Evolutionary conservation across 2,888 invertebrate species (phyloP).

Genomic region (Eudemis profundana): DNA sequence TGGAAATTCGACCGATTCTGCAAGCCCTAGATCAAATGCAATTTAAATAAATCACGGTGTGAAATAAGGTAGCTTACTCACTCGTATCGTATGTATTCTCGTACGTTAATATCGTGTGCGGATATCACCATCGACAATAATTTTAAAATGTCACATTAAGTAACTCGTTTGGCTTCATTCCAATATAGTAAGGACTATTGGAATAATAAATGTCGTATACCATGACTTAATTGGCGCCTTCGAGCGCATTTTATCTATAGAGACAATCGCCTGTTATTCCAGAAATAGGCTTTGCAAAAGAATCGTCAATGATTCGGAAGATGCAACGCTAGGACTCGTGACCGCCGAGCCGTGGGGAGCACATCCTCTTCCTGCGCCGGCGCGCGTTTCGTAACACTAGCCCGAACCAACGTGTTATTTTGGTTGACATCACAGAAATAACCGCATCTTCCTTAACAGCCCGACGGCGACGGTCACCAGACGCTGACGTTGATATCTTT

Average conservation of each 20-base stretch:
- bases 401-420: constrained; percentile 76
- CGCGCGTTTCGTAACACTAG: constrained; percentile 77
- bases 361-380: constrained; percentile 78
- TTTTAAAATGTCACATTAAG: constrained; percentile 12
- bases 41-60: too few species aligned
- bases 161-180: constrained; percentile 27
- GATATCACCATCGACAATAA: constrained; percentile 5
- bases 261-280: neutral
- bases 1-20: too few species aligned
- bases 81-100: neutral
- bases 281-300: neutral
- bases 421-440: constrained; percentile 83
- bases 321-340: constrained; percentile 32
- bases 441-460: constrained; percentile 76
- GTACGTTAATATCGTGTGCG: neutral
- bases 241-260: neutral
- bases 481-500: constrained; percentile 81
- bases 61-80: too few species aligned
- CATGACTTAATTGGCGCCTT: neutral
- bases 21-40: too few species aligned
- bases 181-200: constrained; percentile 13
- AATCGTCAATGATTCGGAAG: neutral
- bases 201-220: neutral
- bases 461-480: constrained; percentile 66
- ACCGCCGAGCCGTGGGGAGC: constrained; percentile 55